Conservation (phyloP, 1,140 invertebrate genomes). For the Pseudomyrmex sp. region DNA sequence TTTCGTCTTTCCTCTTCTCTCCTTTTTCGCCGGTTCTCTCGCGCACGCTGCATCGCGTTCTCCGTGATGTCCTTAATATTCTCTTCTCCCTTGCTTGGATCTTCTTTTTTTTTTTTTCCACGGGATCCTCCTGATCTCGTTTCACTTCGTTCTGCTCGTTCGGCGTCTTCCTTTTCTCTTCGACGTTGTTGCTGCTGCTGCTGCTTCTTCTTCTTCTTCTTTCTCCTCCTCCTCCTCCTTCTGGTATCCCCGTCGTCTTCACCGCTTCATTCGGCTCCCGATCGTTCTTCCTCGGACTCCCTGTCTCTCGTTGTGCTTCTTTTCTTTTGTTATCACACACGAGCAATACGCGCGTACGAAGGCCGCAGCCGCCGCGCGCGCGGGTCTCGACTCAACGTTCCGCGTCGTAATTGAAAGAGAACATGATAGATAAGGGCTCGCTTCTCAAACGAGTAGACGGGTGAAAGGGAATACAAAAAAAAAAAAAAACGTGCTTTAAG, state of each 20-base stretch:
- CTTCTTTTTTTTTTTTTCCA: constrained; percentile 42
- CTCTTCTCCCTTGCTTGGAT: constrained; percentile 12
- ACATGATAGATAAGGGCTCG: constrained; percentile 72
- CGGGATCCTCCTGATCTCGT: constrained; percentile 46
- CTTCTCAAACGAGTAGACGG: constrained; percentile 56
- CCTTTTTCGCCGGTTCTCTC: neutral
- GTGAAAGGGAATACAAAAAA: neutral
- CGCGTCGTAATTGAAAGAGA: constrained; percentile 71
- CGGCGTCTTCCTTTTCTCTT: neutral
- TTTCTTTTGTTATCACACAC: constrained; percentile 31
- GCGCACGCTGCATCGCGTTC: constrained; percentile 15
- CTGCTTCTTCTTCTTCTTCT: neutral
- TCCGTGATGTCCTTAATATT: neutral
- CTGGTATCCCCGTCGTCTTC: constrained; percentile 16
- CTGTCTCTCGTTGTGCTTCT: neutral
- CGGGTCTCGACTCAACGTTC: constrained; percentile 58
- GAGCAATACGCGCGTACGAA: constrained; percentile 57
- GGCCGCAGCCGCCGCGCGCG: constrained; percentile 15
- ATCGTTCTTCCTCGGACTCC: constrained; percentile 34
- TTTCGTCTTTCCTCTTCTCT: neutral
- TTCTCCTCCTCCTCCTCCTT: constrained; percentile 39
- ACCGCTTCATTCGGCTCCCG: constrained; percentile 49
- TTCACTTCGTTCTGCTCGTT: constrained; percentile 15
- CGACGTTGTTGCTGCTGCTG: neutral
- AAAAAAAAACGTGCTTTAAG: constrained; percentile 37